phyloP scores from a whole-genome alignment of 1,140 invertebrate genomes.

The Portunus trituberculatus region DNA sequence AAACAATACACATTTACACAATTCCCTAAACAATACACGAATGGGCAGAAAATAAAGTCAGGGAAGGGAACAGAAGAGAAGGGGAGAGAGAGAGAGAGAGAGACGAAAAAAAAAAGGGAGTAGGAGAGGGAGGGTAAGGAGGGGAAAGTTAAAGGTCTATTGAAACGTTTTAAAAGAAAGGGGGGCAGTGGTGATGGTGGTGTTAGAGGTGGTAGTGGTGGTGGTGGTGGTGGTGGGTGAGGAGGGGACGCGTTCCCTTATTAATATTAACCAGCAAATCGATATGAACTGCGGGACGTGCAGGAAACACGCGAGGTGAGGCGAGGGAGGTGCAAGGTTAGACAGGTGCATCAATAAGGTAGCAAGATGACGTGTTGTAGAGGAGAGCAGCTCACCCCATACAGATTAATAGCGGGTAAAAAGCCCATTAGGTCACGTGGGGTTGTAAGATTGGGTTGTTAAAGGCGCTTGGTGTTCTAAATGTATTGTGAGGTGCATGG shows the following conservation, averaged over 20 bases:
- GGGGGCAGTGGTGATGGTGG: too few species aligned
- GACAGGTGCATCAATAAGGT: not conserved
- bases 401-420: too few species aligned
- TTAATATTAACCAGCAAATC: not conserved
- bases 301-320: not conserved
- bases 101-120: not conserved
- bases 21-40: not conserved
- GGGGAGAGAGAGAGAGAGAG: not conserved
- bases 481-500: too few species aligned
- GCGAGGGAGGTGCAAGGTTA: not conserved
- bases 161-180: not conserved
- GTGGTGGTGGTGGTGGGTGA: too few species aligned
- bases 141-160: not conserved
- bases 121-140: not conserved
- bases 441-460: too few species aligned
- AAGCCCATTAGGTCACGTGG: too few species aligned
- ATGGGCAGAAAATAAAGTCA: too few species aligned
- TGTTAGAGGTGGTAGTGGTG: too few species aligned
- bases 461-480: too few species aligned
- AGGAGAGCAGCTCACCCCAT: too few species aligned
- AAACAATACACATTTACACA: not conserved
- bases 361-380: too few species aligned
- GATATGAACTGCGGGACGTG: not conserved
- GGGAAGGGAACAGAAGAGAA: too few species aligned
- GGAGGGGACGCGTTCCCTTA: not conserved